These are phyloP conservation scores for Drosophila putrida DNA, from an alignment of 2,888 invertebrate species.

Conservation along the genomic window DNA sequence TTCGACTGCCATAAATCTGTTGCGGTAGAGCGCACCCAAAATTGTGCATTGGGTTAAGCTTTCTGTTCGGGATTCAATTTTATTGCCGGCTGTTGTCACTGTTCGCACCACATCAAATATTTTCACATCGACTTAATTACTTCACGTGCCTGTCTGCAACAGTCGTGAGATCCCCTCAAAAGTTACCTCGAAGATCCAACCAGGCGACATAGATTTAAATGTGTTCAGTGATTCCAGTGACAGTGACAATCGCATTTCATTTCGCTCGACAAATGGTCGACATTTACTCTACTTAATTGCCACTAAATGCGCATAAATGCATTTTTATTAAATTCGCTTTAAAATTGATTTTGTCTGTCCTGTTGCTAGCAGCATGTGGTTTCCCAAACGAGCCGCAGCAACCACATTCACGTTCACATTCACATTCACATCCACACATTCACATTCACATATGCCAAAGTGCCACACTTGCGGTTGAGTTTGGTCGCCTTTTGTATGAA, in stretches of 20 bases:
- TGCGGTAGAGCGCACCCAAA: constrained; percentile 35
- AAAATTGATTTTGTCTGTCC: constrained; percentile 67
- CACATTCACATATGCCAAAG: constrained; percentile 37
- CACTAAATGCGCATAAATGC: constrained; percentile 68
- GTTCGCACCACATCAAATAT: constrained; percentile 75
- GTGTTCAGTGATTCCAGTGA: constrained; percentile 10
- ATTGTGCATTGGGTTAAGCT: constrained; percentile 60
- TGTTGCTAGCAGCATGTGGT: constrained; percentile 61
- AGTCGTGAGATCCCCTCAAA: constrained; percentile 7
- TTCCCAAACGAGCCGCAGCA: constrained; percentile 50
- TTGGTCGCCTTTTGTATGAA: constrained; percentile 66
- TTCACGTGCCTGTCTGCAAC: constrained; percentile 26
- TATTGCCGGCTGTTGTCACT: constrained; percentile 70
- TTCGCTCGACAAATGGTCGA: constrained; percentile 26
- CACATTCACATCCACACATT: constrained; percentile 16
- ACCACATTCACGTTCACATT: constrained; percentile 24
- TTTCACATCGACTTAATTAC: constrained; percentile 73
- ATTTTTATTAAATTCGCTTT: constrained; percentile 72
- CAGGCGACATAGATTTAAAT: constrained; percentile 38
- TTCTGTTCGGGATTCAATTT: constrained; percentile 59
- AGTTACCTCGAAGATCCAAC: background rate
- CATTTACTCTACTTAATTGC: constrained; percentile 70
- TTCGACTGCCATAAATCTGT: constrained; percentile 70
- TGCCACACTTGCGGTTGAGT: constrained; percentile 52
- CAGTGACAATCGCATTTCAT: background rate